Percentiles rank a stretch among this genome's conserved stretches.
Evolutionary conservation across 2,797 vertebrate genomes (phyloP).

Genomic region (Hemitrygon akajei): DNA sequence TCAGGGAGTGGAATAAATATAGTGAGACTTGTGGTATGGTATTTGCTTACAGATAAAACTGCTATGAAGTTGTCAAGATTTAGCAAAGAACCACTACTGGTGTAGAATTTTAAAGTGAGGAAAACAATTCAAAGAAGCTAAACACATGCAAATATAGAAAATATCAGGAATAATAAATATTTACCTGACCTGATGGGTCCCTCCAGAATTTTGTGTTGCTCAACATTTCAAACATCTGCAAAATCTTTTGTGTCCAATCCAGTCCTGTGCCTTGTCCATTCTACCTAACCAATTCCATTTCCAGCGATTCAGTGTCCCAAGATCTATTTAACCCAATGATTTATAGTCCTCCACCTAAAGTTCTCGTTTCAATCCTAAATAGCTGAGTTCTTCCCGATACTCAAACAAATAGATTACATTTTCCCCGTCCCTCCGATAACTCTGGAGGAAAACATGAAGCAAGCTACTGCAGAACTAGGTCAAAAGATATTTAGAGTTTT

Average conservation of each 20-base stretch:
- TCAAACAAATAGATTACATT: too few species aligned
- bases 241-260: too few species aligned
- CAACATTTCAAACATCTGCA: too few species aligned
- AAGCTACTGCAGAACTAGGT: neutral
- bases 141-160: neutral
- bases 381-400: too few species aligned
- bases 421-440: too few species aligned
- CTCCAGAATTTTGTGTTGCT: too few species aligned
- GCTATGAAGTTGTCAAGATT: neutral
- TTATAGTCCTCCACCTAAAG: too few species aligned
- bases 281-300: too few species aligned
- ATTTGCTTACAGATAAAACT: neutral
- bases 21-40: neutral
- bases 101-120: neutral
- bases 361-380: too few species aligned
- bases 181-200: neutral
- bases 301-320: too few species aligned
- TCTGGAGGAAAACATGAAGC: neutral
- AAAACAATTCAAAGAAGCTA: neutral
- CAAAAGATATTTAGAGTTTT: neutral
- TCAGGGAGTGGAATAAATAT: neutral
- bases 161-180: neutral
- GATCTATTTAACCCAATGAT: too few species aligned
- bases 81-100: neutral
- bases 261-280: too few species aligned